Percentiles rank a stretch among this genome's conserved stretches.
Conservation (phyloP, 2,888 invertebrate species). For the Linhomoeus sp. region DNA sequence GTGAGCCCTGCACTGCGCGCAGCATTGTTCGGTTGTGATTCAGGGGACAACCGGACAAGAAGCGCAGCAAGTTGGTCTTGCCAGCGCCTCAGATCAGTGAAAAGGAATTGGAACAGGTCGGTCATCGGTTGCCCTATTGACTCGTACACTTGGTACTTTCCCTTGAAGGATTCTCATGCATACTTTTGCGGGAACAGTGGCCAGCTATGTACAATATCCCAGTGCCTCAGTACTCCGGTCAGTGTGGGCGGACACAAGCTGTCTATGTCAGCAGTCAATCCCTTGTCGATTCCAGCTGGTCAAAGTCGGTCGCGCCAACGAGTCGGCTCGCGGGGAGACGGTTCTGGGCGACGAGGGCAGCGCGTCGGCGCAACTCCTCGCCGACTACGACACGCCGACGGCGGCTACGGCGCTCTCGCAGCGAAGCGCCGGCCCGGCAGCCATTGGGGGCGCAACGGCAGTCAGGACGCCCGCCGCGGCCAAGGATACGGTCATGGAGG, state of each 20-base stretch:
- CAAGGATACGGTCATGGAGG: conserved; percentile 18
- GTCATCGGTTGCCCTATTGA: background rate
- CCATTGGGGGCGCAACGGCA: no score
- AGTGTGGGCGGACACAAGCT: no score
- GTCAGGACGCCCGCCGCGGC: conserved; percentile 13
- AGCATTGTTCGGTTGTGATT: no score
- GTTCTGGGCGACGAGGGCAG: conserved; percentile 42
- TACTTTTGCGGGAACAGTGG: no score
- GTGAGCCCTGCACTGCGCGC: no score
- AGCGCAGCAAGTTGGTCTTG: conserved; percentile 80
- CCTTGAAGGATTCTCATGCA: background rate
- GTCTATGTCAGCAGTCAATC: no score
- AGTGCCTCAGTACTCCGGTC: no score
- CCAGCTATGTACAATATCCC: no score
- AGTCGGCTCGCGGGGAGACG: conserved; percentile 50
- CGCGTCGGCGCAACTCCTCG: conserved; percentile 63
- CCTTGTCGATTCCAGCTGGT: conserved; percentile 53
- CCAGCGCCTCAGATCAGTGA: conserved; percentile 94
- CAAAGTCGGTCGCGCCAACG: conserved; percentile 51
- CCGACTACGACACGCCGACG: conserved; percentile 48
- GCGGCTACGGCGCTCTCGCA: no score
- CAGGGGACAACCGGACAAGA: conserved; percentile 55
- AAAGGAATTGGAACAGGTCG: conserved; percentile 42
- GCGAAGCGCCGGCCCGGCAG: no score
- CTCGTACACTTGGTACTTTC: background rate